Conservation (phyloP, 1,140 invertebrate species). For the Venturia canescens region DNA sequence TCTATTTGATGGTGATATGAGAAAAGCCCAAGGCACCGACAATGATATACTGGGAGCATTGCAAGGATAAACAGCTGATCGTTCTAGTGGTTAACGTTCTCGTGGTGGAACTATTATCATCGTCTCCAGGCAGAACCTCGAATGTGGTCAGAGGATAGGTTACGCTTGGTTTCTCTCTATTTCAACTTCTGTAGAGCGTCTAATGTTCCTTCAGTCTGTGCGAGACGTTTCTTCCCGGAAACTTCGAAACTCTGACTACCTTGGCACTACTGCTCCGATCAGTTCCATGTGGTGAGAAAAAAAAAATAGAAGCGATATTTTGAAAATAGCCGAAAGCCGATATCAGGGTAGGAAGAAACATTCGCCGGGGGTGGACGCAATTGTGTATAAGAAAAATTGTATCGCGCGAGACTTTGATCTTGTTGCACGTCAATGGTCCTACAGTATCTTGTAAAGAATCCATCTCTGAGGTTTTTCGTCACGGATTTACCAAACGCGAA, state of each 20-base stretch:
- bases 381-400: not conserved
- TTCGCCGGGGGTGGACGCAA: not conserved
- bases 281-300: not conserved
- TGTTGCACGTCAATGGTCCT: constrained; percentile 1
- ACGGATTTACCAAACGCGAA: constrained; percentile 7
- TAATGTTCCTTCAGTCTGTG: not conserved
- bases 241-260: not conserved
- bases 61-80: constrained; percentile 11
- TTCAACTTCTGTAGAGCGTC: not conserved
- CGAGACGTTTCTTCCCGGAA: not conserved
- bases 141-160: not conserved
- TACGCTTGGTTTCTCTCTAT: not conserved
- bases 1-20: not conserved
- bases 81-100: not conserved
- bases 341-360: not conserved
- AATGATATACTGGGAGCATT: not conserved
- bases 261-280: not conserved
- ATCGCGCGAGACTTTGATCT: not conserved
- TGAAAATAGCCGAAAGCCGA: not conserved
- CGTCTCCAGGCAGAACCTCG: not conserved
- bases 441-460: not conserved
- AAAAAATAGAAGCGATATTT: not conserved
- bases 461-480: not conserved
- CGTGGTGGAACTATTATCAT: not conserved
- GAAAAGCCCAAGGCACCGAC: not conserved